Evolutionary conservation across 1,140 invertebrate species (phyloP), one percentile per base, ranked within the genome.

Genomic region (Trissolcus basalis): DNA sequence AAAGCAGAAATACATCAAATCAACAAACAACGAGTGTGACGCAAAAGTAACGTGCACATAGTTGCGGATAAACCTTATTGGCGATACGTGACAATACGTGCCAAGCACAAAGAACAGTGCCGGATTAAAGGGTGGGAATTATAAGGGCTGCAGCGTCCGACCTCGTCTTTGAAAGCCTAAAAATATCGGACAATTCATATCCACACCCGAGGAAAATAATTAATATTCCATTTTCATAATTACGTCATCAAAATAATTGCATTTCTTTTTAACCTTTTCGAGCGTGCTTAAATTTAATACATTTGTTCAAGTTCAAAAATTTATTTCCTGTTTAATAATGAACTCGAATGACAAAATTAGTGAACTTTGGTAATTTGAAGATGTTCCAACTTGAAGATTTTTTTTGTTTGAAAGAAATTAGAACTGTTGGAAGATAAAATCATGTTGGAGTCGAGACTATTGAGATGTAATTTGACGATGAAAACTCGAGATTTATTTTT

Each of bases 91-190:
- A 78, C 69, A 78, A 69, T 78, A 65, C 45, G 75, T 49, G 75
- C 41, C 48, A 13, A 47, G 47, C 63, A 81, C 77, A 79, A 81
- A 79, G 77, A 79, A 48, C 54, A 55, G 15, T 60, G 49, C 36
- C 36, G 60, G 68, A 78, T 78, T 77, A 73, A 78, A 60, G 75
- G 75, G 58, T 65, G 59, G 64, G 48, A 78, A 73, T 69, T 69
- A 68, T 16, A 77, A 56, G 59, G 69, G 54, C 15, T 64, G 58
- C 33, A 36, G 32, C 8, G 12, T 33, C 14, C 15, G 60, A 59
- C 33, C 47, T 51, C 33, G 50, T 55, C 56, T 61, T 60, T 74
- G 9, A 55, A 61, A 43, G n/a, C 35, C 36, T 45, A 55, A 65
- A 73, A 55, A 61, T 49, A 50, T 65, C 14, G 43, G 27, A 43